Conservation (phyloP, 1,140 invertebrate species). For the Aphaenogaster floridana region DNA sequence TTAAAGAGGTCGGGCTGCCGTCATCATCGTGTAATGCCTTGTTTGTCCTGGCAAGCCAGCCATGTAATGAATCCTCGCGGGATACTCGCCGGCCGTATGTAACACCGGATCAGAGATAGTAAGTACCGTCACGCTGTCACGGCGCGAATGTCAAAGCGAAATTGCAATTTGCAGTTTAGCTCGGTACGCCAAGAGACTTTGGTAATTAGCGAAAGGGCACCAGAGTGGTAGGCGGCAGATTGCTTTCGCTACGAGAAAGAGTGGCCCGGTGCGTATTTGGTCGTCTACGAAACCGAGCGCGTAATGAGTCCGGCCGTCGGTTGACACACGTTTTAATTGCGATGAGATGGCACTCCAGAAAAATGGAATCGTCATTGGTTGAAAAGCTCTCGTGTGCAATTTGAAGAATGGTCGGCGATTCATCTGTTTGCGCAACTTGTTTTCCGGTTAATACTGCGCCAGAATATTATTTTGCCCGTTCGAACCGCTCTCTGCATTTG, state of each 20-base stretch:
- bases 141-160: slow-evolving; percentile 73
- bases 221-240: neutral
- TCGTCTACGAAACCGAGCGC: slow-evolving; percentile 38
- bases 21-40: slow-evolving; percentile 78
- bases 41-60: slow-evolving; percentile 84
- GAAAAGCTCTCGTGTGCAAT: neutral
- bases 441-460: neutral
- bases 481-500: neutral
- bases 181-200: slow-evolving; percentile 66
- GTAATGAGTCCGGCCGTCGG: slow-evolving; percentile 54
- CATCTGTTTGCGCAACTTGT: neutral
- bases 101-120: slow-evolving; percentile 64
- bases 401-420: slow-evolving; percentile 6
- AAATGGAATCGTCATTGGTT: neutral
- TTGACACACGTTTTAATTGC: slow-evolving; percentile 21
- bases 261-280: neutral
- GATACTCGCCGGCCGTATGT: slow-evolving; percentile 61
- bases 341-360: neutral
- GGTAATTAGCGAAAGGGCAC: slow-evolving; percentile 67
- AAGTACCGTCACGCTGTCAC: slow-evolving; percentile 65
- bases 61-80: slow-evolving; percentile 85
- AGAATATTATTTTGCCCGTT: neutral
- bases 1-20: slow-evolving; percentile 60
- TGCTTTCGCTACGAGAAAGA: slow-evolving; percentile 17
- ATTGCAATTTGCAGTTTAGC: slow-evolving; percentile 75